Conservation (phyloP, 2,888 invertebrate species). For the Mesorhabditis belari region DNA sequence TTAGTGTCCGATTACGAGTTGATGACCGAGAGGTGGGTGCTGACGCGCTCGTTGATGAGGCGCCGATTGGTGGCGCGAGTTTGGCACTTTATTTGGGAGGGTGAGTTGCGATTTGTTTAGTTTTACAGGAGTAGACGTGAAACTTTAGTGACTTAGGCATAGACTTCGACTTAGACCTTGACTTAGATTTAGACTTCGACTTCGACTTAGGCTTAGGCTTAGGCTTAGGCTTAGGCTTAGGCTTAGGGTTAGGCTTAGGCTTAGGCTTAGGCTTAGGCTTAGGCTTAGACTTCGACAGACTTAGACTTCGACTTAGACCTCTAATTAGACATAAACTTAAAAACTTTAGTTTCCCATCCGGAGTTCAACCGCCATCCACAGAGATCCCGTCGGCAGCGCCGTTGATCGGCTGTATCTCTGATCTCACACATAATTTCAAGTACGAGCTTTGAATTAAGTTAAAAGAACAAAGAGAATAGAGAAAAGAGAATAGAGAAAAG, state of each 20-base stretch:
- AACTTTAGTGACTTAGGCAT: background rate
- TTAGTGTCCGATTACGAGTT: constrained; percentile 23
- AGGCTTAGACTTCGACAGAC: background rate
- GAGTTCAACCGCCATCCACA: constrained; percentile 32
- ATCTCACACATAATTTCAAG: constrained; percentile 54
- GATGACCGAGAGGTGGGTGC: constrained; percentile 52
- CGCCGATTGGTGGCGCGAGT: constrained; percentile 30
- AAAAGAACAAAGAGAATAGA: background rate
- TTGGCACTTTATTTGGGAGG: constrained; percentile 46
- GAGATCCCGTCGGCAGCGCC: constrained; percentile 46
- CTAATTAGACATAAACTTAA: no score
- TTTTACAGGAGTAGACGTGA: constrained; percentile 6
- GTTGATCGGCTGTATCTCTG: constrained; percentile 56
- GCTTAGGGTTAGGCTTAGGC: no score
- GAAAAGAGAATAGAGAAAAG: background rate
- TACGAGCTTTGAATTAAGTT: constrained; percentile 14
- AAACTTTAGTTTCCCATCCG: background rate
- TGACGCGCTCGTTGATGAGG: constrained; percentile 32
- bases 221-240: background rate
- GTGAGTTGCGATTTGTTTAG: constrained; percentile 17
- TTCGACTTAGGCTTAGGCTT: background rate
- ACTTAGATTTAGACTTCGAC: background rate
- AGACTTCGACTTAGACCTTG: background rate
- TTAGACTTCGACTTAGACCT: background rate
- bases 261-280: no score